Conservation (phyloP, 2,797 vertebrate genomes). For the Catharus ustulatus region DNA sequence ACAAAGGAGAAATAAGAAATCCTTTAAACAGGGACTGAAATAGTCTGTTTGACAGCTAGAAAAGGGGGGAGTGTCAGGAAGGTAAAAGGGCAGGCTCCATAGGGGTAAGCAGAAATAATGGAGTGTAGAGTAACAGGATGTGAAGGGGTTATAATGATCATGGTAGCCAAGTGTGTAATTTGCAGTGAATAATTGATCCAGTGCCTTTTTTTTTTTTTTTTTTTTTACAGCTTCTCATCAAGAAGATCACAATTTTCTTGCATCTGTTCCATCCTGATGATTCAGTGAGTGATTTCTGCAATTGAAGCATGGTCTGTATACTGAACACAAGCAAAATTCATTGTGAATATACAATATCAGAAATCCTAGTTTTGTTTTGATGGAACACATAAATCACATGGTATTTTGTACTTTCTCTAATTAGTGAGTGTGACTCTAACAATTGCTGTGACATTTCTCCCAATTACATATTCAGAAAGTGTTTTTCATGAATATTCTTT, state of each 20-base stretch:
- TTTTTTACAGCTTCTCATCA: constrained; percentile 15
- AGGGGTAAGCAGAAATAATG: constrained; percentile 9
- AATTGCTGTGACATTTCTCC: constrained; percentile 53
- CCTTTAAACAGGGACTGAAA: constrained; percentile 58
- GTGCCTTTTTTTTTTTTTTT: background rate
- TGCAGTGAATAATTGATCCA: constrained; percentile 52
- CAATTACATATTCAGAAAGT: constrained; percentile 42
- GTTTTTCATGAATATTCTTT: constrained; percentile 48
- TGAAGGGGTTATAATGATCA: constrained; percentile 36
- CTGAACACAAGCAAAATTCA: constrained; percentile 35
- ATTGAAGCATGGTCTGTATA: constrained; percentile 10
- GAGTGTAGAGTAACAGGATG: background rate
- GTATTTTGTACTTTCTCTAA: constrained; percentile 54
- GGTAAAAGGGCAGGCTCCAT: constrained; percentile 41
- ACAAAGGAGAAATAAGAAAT: constrained; percentile 58
- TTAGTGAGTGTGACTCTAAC: constrained; percentile 40
- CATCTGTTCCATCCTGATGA: constrained; percentile 42
- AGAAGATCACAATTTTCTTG: constrained; percentile 42
- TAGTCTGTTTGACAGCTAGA: constrained; percentile 39
- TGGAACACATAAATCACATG: constrained; percentile 47
- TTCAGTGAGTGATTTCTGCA: constrained; percentile 52
- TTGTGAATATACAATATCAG: constrained; percentile 27
- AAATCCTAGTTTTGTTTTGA: constrained; percentile 35
- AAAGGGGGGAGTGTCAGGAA: constrained; percentile 38
- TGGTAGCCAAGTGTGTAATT: constrained; percentile 17